Evolutionary conservation across 2,888 invertebrate genomes (phyloP).

Genomic region (Ochropacha duplaris): DNA sequence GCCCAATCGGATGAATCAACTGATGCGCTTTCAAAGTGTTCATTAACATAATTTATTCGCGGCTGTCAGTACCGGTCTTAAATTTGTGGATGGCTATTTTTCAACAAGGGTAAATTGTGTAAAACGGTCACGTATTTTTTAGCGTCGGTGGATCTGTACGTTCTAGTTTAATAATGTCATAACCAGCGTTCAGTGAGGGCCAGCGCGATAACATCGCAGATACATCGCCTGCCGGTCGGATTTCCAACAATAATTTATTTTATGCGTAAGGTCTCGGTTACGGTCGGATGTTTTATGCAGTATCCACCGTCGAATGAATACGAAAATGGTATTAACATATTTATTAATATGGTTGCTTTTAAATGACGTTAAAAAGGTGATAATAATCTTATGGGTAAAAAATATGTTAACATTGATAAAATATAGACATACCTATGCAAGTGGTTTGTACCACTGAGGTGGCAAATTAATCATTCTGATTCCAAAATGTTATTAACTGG

Average conservation of each 20-base stretch:
- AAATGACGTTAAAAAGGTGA: constrained; percentile 7
- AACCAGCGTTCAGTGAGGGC: constrained; percentile 58
- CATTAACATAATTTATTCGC: constrained; percentile 81
- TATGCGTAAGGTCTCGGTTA: constrained; percentile 63
- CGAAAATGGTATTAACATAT: constrained; percentile 45
- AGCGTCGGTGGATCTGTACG: constrained; percentile 57
- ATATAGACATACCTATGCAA: no score
- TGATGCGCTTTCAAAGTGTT: constrained; percentile 77
- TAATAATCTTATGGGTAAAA: no score
- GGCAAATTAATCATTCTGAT: no score
- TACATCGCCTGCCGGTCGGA: constrained; percentile 57
- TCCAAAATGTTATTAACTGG: no score
- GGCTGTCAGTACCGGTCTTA: constrained; percentile 76
- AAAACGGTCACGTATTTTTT: constrained; percentile 80
- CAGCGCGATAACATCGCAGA: constrained; percentile 63
- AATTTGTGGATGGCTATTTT: constrained; percentile 77
- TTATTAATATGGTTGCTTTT: constrained; percentile 16
- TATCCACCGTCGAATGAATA: constrained; percentile 49
- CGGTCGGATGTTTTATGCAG: constrained; percentile 59
- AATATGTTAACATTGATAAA: no score
- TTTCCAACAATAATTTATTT: constrained; percentile 71
- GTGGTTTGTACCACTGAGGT: no score
- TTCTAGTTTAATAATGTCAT: constrained; percentile 78
- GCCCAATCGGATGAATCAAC: constrained; percentile 68
- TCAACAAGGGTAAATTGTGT: constrained; percentile 67